Evolutionary conservation across 2,797 vertebrate genomes (phyloP).

Genomic region (Coilia nasus): DNA sequence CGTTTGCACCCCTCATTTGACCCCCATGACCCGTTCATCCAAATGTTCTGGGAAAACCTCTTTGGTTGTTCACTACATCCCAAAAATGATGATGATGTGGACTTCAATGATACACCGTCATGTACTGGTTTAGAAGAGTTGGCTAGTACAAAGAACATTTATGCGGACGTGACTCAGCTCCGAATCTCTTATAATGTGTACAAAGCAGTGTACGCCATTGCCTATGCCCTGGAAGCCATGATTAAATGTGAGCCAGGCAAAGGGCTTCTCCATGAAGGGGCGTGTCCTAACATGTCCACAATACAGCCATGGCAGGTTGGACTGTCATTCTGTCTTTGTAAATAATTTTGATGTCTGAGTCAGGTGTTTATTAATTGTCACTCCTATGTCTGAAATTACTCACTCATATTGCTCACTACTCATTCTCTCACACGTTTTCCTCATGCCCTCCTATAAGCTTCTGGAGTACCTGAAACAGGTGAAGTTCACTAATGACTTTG

Average conservation of each 20-base stretch:
- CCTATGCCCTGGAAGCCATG: constrained; percentile 69
- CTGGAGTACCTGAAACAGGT: constrained; percentile 76
- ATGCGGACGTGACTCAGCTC: constrained; percentile 80
- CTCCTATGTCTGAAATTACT: too few species aligned
- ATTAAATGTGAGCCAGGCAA: constrained; percentile 66
- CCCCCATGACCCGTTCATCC: constrained; percentile 70
- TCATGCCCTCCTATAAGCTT: constrained; percentile 62
- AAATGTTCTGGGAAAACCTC: constrained; percentile 77
- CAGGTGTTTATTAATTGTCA: too few species aligned
- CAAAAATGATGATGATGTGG: neutral
- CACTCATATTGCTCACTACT: neutral
- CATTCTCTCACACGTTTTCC: neutral
- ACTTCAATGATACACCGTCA: constrained; percentile 48
- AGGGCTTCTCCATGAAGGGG: constrained; percentile 59
- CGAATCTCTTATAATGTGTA: constrained; percentile 84
- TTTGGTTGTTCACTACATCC: constrained; percentile 71
- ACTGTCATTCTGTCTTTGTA: neutral
- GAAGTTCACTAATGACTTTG: constrained; percentile 68
- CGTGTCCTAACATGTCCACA: constrained; percentile 64
- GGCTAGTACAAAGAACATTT: constrained; percentile 68
- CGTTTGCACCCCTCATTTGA: constrained; percentile 67
- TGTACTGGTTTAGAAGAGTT: constrained; percentile 76
- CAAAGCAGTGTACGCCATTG: constrained; percentile 77
- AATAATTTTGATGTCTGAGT: neutral
- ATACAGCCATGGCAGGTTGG: constrained; percentile 78